Conservation (phyloP, 2,797 vertebrate species). For the Oreochromis mossambicus region DNA sequence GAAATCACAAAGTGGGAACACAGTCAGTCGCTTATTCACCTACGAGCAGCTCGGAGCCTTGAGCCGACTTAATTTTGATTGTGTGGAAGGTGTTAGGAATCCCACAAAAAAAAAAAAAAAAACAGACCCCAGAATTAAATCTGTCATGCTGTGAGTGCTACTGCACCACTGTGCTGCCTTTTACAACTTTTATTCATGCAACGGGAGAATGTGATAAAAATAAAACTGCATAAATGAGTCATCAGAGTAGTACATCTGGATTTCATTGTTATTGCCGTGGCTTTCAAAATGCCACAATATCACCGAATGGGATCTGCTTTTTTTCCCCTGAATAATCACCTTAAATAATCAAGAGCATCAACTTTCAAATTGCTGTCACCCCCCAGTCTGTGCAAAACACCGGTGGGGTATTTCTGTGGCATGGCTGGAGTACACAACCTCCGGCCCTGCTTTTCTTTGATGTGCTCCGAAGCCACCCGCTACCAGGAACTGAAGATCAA, state of each 20-base stretch:
- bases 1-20: constrained; percentile 11
- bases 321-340: constrained; percentile 26
- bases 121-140: not conserved
- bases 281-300: constrained; percentile 31
- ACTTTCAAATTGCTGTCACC: constrained; percentile 40
- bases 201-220: constrained; percentile 43
- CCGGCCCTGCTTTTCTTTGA: constrained; percentile 50
- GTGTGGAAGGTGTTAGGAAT: constrained; percentile 33
- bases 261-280: constrained; percentile 21
- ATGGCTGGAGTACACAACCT: constrained; percentile 44
- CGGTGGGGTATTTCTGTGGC: constrained; percentile 30
- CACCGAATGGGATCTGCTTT: constrained; percentile 13
- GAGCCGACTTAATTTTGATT: constrained; percentile 38
- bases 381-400: not conserved
- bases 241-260: constrained; percentile 37
- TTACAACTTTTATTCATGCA: constrained; percentile 61
- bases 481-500: constrained; percentile 71
- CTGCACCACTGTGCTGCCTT: constrained; percentile 25
- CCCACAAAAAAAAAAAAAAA: not conserved
- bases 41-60: constrained; percentile 27
- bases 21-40: constrained; percentile 46
- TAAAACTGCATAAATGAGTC: constrained; percentile 63
- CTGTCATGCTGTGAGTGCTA: constrained; percentile 23
- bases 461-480: constrained; percentile 55
- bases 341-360: constrained; percentile 42